A percentile compares a stretch with the other conserved stretches of the same genome.
Conservation (phyloP, 2,888 invertebrate species). For the Mesochorus sp. region DNA sequence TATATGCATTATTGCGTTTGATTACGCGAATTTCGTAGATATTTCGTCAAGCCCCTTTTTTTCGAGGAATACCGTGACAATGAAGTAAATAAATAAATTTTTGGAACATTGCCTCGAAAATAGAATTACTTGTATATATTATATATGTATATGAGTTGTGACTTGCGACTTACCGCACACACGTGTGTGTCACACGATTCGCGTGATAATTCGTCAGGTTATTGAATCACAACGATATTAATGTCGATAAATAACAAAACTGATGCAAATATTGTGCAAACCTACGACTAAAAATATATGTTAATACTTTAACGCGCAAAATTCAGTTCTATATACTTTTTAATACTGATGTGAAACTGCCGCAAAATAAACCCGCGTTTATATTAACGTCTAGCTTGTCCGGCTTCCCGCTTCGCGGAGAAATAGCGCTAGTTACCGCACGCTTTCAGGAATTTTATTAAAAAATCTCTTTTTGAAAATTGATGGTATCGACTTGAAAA, state of each 20-base stretch:
- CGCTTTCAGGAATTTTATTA: no score
- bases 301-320: neutral
- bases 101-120: slow-evolving; percentile 46
- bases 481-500: no score
- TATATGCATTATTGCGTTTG: slow-evolving; percentile 10
- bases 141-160: neutral
- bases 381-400: no score
- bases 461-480: no score
- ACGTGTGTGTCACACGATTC: slow-evolving; percentile 2
- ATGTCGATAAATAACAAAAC: slow-evolving; percentile 8
- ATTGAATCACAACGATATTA: slow-evolving; percentile 1
- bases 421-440: no score
- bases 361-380: no score
- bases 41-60: slow-evolving; percentile 20
- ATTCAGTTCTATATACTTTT: no score
- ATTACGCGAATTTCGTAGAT: slow-evolving; percentile 41
- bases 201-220: neutral
- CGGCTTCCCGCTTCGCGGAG: no score
- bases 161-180: neutral
- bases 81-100: slow-evolving; percentile 39
- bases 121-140: no score
- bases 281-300: neutral
- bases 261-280: neutral
- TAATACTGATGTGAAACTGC: no score
- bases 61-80: slow-evolving; percentile 25